Percentiles rank a stretch among this genome's conserved stretches.
Conservation (phyloP, 2,797 vertebrate genomes). For the Streptopelia turtur region DNA sequence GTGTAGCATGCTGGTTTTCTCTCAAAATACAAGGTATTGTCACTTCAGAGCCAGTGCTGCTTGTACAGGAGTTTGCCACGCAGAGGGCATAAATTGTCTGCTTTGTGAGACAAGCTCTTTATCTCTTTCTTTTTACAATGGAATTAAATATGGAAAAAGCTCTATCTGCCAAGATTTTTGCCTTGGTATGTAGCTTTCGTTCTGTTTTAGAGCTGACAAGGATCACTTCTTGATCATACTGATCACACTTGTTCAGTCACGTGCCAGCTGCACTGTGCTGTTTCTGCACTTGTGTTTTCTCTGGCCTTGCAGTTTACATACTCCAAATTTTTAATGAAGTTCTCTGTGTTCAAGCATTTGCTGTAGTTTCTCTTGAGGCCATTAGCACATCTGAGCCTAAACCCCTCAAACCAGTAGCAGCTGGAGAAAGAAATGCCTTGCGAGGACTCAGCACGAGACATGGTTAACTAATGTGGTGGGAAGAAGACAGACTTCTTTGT, state of each 20-base stretch:
- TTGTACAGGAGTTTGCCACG: background rate
- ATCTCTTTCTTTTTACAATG: background rate
- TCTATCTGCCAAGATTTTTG: background rate
- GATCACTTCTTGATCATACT: background rate
- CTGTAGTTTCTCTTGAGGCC: background rate
- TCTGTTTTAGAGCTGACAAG: background rate
- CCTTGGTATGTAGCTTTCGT: rapidly evolving
- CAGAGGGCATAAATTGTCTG: background rate
- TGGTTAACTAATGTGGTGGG: rapidly evolving
- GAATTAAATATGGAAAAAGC: background rate
- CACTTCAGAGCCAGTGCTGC: background rate
- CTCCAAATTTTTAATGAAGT: background rate
- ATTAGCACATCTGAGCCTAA: background rate
- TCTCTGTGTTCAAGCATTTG: background rate
- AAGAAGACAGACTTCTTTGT: background rate
- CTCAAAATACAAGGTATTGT: background rate
- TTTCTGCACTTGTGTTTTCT: background rate
- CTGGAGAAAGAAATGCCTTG: background rate
- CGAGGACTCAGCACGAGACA: background rate
- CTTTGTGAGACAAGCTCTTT: background rate
- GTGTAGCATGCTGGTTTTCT: background rate
- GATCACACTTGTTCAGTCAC: background rate
- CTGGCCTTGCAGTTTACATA: background rate
- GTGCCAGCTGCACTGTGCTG: background rate
- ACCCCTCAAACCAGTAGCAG: background rate